Percentiles rank a stretch among this genome's conserved stretches.
These are phyloP conservation scores for Macropus fuliginosus DNA, from an alignment of 2,797 vertebrate species.

Conservation along the genomic window DNA sequence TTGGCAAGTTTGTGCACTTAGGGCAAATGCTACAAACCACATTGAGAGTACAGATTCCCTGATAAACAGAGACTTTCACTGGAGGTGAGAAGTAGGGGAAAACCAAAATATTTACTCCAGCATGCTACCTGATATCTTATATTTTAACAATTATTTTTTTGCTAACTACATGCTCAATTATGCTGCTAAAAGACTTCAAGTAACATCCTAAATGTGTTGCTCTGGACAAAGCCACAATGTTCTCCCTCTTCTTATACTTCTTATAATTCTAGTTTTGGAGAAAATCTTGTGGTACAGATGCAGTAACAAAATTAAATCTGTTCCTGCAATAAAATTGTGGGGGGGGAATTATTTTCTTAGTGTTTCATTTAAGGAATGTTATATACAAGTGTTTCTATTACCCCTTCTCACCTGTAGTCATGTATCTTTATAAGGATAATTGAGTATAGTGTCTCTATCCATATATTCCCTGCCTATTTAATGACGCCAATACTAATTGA, in stretches of 20 bases:
- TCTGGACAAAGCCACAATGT: not conserved
- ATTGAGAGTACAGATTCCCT: not conserved
- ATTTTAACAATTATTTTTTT: not conserved
- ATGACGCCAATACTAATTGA: constrained; percentile 77
- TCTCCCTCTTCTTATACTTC: not conserved
- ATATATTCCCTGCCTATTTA: constrained; percentile 74
- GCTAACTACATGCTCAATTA: not conserved
- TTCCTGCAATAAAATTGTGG: not conserved
- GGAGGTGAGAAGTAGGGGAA: not conserved
- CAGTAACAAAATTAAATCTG: not conserved
- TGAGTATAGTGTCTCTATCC: constrained; percentile 72
- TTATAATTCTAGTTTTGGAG: not conserved
- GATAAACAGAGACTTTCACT: not conserved
- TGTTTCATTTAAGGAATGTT: constrained; percentile 70
- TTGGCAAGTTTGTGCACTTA: not conserved
- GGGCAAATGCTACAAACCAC: not conserved
- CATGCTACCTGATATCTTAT: not conserved
- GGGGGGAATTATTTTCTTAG: constrained; percentile 35
- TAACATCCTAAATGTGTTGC: not conserved
- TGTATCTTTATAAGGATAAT: constrained; percentile 78
- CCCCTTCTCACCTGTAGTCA: constrained; percentile 67
- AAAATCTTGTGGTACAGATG: not conserved
- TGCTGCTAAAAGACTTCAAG: not conserved
- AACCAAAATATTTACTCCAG: not conserved
- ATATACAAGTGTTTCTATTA: constrained; percentile 75